Conservation (phyloP, 2,113 vertebrate genomes). For the Erythrocercus mccallii region DNA sequence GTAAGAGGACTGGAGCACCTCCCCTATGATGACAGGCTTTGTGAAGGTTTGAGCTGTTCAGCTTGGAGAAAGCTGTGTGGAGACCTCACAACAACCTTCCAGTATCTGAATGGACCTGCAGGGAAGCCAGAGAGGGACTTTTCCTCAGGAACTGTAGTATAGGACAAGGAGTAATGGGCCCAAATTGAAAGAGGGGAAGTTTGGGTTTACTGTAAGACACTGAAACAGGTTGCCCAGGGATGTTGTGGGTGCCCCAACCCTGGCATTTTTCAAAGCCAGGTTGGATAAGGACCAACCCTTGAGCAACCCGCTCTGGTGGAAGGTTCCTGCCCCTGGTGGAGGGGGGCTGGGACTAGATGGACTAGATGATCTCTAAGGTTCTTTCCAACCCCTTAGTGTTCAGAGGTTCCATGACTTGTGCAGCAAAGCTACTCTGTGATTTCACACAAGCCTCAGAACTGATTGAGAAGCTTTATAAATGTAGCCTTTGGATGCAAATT, state of each 20-base stretch:
- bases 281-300: neutral
- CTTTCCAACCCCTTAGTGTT: neutral
- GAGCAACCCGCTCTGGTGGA: neutral
- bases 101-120: neutral
- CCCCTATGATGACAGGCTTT: fast-evolving
- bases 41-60: neutral
- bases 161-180: neutral
- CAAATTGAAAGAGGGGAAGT: neutral
- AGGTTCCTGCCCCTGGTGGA: neutral
- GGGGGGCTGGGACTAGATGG: fast-evolving
- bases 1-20: neutral
- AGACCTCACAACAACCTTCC: neutral
- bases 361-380: neutral
- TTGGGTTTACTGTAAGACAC: neutral
- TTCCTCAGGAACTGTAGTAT: neutral
- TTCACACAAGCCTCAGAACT: neutral
- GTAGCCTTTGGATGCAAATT: neutral
- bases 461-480: neutral
- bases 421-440: neutral
- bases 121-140: neutral
- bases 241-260: neutral
- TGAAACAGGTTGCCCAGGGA: neutral
- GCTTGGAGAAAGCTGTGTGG: neutral
- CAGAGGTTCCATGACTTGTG: neutral
- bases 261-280: neutral